phyloP scores from a whole-genome alignment of 1,140 invertebrate species.

The Drosophila mojavensis region DNA sequence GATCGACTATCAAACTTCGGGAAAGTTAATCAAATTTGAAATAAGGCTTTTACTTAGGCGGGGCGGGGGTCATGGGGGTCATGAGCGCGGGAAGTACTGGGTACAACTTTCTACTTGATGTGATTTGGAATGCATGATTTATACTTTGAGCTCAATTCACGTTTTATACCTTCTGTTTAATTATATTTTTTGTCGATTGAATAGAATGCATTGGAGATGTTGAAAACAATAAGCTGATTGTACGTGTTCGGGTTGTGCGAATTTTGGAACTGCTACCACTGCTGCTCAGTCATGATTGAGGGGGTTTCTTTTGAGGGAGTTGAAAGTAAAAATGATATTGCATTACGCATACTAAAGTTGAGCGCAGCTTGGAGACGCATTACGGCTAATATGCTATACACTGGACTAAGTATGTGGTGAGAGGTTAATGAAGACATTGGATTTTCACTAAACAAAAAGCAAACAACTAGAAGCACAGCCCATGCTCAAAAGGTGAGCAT shows the following conservation, averaged over 20 bases:
- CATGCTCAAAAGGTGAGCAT: constrained; percentile 23
- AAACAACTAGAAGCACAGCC: constrained; percentile 42
- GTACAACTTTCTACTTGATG: constrained; percentile 75
- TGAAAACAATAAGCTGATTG: constrained; percentile 68
- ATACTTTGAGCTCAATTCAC: constrained; percentile 49
- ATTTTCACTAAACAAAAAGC: constrained; percentile 24
- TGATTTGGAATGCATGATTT: constrained; percentile 60
- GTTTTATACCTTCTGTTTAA: constrained; percentile 51
- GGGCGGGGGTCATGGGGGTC: constrained; percentile 19
- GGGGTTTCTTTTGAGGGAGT: constrained; percentile 24
- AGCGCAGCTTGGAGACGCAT: constrained; percentile 52
- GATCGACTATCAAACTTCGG: constrained; percentile 65
- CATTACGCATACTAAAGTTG: constrained; percentile 61
- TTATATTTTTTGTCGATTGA: constrained; percentile 64
- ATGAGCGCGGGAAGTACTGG: constrained; percentile 30
- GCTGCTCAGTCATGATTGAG: constrained; percentile 77
- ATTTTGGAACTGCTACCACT: constrained; percentile 82
- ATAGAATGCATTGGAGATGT: constrained; percentile 79
- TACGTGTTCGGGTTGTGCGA: constrained; percentile 53
- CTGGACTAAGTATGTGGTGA: constrained; percentile 27
- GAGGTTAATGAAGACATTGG: neutral
- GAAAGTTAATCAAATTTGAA: constrained; percentile 79
- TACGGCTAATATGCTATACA: constrained; percentile 28
- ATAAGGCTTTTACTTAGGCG: constrained; percentile 13
- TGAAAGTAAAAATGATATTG: constrained; percentile 72